Base-by-base conservation (phyloP, 2,797 vertebrate species). In the Aplochiton taeniatus region DNA sequence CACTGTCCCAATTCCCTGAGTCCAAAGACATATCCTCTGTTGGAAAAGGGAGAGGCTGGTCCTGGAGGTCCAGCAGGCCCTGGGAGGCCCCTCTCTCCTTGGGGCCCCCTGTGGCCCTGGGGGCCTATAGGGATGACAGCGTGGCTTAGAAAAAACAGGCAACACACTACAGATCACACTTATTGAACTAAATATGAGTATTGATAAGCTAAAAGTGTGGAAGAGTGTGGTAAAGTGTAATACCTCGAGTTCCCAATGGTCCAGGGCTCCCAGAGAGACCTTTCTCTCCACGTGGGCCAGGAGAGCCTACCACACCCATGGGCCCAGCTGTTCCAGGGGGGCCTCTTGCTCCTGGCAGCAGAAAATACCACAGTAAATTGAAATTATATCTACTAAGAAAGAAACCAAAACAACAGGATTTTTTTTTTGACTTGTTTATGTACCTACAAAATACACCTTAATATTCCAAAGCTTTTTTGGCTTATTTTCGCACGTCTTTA, bases 31-130 rank as follows among this genome's bases (percentile, higher is more conserved):
- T 93, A 91, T 0, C 92, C 92, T 65, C 91, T 90, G 0, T 90
- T 84, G 66, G 88, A 72, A 18, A 89, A 88, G 0, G 86, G 84
- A 12, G 90, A 89, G n/a, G 92, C 86, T 43, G 90, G 91, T 13
- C 93, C 93, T 0, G 93, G 93, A 1, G 91, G 91, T 0, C 94
- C 94, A 0, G 93, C 93, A 0, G 90, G 91, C 0, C 94, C 94
- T 0, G 80, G 78, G 44, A 62, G 63, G 42, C 83, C 84, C 47
- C 19, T 91, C 74, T 93, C 91, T 80, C 94, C 94, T 64, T 91
- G 91, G 73, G 89, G 81, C 47, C 93, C 93, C 31, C 82, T 86
- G 4, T 91, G 90, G 42, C 94, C 94, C 53, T 86, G 91, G 6
- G 91, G 81, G 17, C 94, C 93, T 94, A 72, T 47, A 66, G 81